Conservation (phyloP, 2,888 invertebrate species). For the Uloborus plumipes region DNA sequence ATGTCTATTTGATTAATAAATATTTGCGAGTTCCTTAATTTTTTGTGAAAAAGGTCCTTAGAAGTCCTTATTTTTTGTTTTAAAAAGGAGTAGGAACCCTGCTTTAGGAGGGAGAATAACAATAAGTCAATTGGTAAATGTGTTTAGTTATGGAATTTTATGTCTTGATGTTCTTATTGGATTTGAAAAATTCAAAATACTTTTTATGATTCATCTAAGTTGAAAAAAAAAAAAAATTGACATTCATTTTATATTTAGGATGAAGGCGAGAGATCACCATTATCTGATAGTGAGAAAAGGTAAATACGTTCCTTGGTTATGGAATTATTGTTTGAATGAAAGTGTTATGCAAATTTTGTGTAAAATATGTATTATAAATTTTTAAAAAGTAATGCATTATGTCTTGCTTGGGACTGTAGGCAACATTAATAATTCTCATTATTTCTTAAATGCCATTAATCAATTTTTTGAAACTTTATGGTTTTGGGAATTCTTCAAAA, state of each 20-base stretch:
- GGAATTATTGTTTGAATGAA: slow-evolving; percentile 7
- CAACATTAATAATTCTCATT: background rate
- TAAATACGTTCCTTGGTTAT: slow-evolving; percentile 7
- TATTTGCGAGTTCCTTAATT: no score
- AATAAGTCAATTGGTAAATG: no score
- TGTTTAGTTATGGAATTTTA: no score
- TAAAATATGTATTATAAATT: background rate
- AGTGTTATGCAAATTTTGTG: slow-evolving; percentile 2
- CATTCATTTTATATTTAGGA: slow-evolving; percentile 20
- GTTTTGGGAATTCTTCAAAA: no score
- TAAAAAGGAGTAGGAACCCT: no score
- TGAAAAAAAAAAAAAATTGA: slow-evolving; percentile 20
- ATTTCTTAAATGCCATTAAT: no score
- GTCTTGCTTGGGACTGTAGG: background rate
- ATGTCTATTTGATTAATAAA: no score
- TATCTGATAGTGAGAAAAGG: slow-evolving; percentile 52
- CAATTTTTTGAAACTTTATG: no score
- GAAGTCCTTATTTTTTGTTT: no score
- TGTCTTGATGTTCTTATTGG: no score
- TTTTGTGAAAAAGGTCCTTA: no score
- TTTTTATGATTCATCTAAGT: background rate
- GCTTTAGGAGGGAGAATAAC: no score
- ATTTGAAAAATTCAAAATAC: background rate
- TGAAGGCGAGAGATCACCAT: slow-evolving; percentile 16
- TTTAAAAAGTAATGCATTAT: background rate